Evolutionary conservation across 2,113 vertebrate species (phyloP).

Genomic region (Apeltes quadracus): DNA sequence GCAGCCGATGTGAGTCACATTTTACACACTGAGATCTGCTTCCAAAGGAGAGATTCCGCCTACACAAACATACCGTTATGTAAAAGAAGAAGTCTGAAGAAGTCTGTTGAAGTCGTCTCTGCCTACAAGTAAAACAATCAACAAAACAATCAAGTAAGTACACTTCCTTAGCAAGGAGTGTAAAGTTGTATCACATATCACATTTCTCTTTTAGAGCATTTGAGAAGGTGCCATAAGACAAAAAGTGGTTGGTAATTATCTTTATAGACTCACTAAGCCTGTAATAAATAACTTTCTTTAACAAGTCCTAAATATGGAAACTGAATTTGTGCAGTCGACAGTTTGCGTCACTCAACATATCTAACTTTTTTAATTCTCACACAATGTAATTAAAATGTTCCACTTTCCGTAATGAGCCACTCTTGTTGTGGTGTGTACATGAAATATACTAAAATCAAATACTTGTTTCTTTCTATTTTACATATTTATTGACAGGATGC

Average conservation of each 20-base stretch:
- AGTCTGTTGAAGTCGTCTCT: not conserved
- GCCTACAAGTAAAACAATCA: not conserved
- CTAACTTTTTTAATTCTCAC: not conserved
- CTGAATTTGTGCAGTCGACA: not conserved
- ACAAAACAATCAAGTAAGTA: not conserved
- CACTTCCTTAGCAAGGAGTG: not conserved
- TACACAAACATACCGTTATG: not conserved
- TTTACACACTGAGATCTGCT: constrained; percentile 8
- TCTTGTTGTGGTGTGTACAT: not conserved
- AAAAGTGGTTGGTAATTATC: constrained; percentile 22
- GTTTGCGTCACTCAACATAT: not conserved
- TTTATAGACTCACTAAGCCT: constrained; percentile 6
- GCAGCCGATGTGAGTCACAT: constrained; percentile 17
- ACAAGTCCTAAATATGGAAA: not conserved
- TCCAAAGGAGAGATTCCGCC: not conserved
- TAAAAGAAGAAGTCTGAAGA: not conserved
- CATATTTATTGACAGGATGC: not conserved
- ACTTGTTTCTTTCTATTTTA: not conserved
- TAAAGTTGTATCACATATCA: not conserved
- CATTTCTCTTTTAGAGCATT: not conserved
- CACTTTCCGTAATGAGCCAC: not conserved
- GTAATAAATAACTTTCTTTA: too few relatives aligned
- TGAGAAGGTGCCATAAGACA: not conserved
- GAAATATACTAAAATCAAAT: not conserved
- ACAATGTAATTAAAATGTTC: not conserved